Evolutionary conservation across 2,888 invertebrate species (phyloP).

Genomic region (Nomada ferruginata): DNA sequence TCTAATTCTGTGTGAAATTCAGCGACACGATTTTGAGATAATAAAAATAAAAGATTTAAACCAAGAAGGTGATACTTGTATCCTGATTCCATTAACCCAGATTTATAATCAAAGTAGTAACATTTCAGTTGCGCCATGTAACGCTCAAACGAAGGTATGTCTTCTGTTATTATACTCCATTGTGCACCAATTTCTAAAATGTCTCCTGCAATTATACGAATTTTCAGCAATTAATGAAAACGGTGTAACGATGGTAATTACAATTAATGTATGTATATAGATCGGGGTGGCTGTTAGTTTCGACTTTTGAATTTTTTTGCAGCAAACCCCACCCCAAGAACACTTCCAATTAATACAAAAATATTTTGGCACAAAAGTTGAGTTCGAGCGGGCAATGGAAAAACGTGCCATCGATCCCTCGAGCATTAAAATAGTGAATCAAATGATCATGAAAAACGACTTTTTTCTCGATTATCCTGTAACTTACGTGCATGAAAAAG

Average conservation of each 20-base stretch:
- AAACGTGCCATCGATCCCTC: too few relatives aligned
- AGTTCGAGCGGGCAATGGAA: too few relatives aligned
- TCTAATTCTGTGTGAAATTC: slow-evolving; percentile 99
- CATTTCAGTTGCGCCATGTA: slow-evolving; percentile 99
- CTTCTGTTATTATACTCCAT: slow-evolving; percentile 96
- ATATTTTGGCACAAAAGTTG: background rate
- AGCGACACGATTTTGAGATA: slow-evolving; percentile 98
- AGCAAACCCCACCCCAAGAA: too few relatives aligned
- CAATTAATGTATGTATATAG: background rate
- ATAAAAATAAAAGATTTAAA: slow-evolving; percentile 95
- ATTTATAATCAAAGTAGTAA: slow-evolving; percentile 96
- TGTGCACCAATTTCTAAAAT: slow-evolving; percentile 98
- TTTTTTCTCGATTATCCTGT: too few relatives aligned
- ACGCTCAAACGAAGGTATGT: slow-evolving; percentile 97
- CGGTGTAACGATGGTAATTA: too few relatives aligned
- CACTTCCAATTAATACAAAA: too few relatives aligned
- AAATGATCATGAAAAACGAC: too few relatives aligned
- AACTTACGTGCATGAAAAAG: too few relatives aligned
- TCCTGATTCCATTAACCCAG: slow-evolving; percentile 94
- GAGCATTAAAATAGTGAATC: too few relatives aligned
- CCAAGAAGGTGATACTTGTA: slow-evolving; percentile 98
- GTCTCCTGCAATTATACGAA: slow-evolving; percentile 86
- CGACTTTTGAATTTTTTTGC: too few relatives aligned
- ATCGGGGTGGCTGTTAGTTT: too few relatives aligned
- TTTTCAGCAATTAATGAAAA: background rate